These are phyloP conservation scores for Raja brachyura DNA, from an alignment of 2,113 vertebrate genomes.

Conservation along the genomic window DNA sequence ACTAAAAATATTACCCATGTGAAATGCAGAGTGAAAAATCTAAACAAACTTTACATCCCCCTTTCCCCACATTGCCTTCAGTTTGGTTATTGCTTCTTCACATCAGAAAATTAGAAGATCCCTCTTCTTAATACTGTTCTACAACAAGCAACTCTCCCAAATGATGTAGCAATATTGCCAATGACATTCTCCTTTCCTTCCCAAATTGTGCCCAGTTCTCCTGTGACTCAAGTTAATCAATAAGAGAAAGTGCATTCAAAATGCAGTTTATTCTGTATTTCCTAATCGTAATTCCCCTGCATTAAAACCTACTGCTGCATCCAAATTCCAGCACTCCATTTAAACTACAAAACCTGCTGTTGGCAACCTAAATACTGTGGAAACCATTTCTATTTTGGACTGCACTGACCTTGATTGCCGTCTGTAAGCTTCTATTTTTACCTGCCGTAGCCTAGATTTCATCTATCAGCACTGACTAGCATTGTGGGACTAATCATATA, in stretches of 20 bases:
- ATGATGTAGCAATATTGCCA: not conserved
- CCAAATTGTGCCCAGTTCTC: not conserved
- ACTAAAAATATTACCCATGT: not conserved
- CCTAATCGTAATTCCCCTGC: not conserved
- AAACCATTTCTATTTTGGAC: conserved; percentile 17
- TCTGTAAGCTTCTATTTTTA: conserved; percentile 21
- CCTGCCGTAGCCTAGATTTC: conserved; percentile 18
- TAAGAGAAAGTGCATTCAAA: not conserved
- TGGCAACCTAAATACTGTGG: conserved; percentile 23
- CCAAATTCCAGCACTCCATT: not conserved
- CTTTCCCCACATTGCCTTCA: not conserved
- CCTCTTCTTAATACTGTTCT: too few relatives aligned
- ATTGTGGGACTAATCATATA: not conserved
- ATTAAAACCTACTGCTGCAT: not conserved
- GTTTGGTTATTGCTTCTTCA: not conserved
- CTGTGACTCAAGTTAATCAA: not conserved
- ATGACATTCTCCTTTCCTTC: not conserved
- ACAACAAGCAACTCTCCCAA: not conserved
- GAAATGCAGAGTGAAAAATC: not conserved
- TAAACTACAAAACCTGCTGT: conserved; percentile 20
- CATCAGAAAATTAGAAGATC: not conserved
- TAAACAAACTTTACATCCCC: not conserved
- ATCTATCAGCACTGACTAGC: not conserved
- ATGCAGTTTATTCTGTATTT: not conserved
- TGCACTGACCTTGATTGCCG: conserved; percentile 8